These are phyloP conservation scores for Sciurus niger DNA, from an alignment of 2,113 vertebrate genomes.

Conservation along the genomic window DNA sequence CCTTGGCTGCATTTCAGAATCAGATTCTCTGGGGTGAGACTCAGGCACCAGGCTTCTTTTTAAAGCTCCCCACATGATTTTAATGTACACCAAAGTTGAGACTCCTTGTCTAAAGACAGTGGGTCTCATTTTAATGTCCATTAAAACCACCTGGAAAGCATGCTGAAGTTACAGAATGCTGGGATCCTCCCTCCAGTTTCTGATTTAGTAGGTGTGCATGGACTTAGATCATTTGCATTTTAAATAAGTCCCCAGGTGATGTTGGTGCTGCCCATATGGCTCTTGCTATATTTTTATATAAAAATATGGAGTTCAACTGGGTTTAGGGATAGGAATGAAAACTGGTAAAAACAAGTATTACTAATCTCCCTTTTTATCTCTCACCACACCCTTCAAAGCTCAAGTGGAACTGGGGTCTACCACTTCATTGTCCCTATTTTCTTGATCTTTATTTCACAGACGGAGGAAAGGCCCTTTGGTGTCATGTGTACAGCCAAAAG, in stretches of 20 bases:
- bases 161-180: background rate
- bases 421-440: background rate
- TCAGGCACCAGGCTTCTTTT: background rate
- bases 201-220: background rate
- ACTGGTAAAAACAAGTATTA: background rate
- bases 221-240: background rate
- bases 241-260: slow-evolving; percentile 6
- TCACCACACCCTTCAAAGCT: background rate
- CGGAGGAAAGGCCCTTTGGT: background rate
- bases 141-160: background rate
- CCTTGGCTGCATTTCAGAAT: background rate
- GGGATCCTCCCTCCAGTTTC: background rate
- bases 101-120: background rate
- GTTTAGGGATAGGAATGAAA: background rate
- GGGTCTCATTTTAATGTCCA: background rate
- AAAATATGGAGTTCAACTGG: background rate
- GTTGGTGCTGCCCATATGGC: background rate
- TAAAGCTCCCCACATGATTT: slow-evolving; percentile 35
- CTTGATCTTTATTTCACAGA: background rate
- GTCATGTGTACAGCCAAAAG: fast-evolving
- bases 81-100: background rate
- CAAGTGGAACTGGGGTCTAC: background rate
- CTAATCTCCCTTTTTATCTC: background rate
- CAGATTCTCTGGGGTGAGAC: background rate
- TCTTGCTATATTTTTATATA: background rate